These are phyloP conservation scores for Orussus abietinus DNA, from an alignment of 1,140 invertebrate species.

Conservation along the genomic window DNA sequence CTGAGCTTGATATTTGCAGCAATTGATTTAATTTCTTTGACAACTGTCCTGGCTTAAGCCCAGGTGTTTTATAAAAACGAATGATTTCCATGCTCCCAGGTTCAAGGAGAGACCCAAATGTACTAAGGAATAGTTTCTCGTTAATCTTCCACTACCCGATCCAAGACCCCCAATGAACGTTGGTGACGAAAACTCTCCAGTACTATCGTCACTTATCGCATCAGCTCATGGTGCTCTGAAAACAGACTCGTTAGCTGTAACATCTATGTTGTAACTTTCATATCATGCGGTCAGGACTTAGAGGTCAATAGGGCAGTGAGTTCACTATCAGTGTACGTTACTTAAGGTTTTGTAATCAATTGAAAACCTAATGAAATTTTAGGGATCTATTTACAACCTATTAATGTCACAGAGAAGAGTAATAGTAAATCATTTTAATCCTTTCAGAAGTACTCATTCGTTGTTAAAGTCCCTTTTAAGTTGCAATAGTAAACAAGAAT, in stretches of 20 bases:
- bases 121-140: not conserved
- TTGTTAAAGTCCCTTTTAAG: too few species aligned
- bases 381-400: too few species aligned
- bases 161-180: conserved; percentile 11
- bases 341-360: too few species aligned
- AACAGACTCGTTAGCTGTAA: conserved; percentile 9
- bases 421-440: too few species aligned
- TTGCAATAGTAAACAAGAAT: too few species aligned
- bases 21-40: conserved; percentile 31
- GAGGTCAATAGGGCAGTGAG: too few species aligned
- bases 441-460: too few species aligned
- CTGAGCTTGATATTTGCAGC: conserved; percentile 20
- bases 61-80: conserved; percentile 38
- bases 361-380: too few species aligned
- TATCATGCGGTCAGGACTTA: conserved; percentile 4
- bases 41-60: conserved; percentile 29
- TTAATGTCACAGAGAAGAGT: too few species aligned
- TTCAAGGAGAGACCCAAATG: not conserved
- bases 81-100: conserved; percentile 33
- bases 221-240: conserved; percentile 11
- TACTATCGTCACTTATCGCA: conserved; percentile 21
- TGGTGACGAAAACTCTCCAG: conserved; percentile 3
- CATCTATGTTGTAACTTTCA: conserved; percentile 9
- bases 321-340: too few species aligned
- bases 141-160: not conserved